Evolutionary conservation across 2,113 vertebrate species (phyloP), one percentile per base, ranked within the genome.

Genomic region (Sorex fumeus): DNA sequence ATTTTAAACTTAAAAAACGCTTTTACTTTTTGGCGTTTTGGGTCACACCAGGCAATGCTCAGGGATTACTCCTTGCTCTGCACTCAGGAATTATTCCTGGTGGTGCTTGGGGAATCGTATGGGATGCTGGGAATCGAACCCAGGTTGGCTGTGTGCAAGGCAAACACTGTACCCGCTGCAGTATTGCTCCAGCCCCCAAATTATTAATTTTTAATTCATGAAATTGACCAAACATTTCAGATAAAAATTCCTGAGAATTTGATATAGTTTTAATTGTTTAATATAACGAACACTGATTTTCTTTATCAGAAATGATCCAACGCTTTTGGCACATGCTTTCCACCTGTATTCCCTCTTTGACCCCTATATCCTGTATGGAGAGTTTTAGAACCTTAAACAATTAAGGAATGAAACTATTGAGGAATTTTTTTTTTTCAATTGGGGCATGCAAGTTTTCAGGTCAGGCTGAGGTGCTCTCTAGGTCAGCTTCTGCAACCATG

Each of bases 261-360:
- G 3, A 60, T 30, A 57, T 18, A 23, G 30, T 72, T 62, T 23
- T 64, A 9, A 47, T 81, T 80, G 79, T 76, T 89, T 32, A 76
- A 70, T 40, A 28, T 11, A 72, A 50, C 16, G 9, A 25, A 78
- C 71, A 80, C 47, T 84, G 76, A 71, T 57, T 84, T 21, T 92
- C 69, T 94, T 90, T 87, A 95, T 95, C 69, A 81, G n/a, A 84
- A 67, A 71, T 90, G 18, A 90, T 90, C 90, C 94, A 95, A 94
- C 74, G 57, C n/a, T 77, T 77, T 62, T 92, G 84, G 45, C 94
- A 96, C 91, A 76, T 93, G 92, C 75, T 94, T 84, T 66, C 90
- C 91, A 96, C 94, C 91, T 96, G 94, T 81, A 62, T 45, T 86
- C 64, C 69, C n/a, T 53, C 47, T 34, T 67, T 95, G 93, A 95